Percentiles rank a stretch among this genome's conserved stretches.
Conservation (phyloP, 2,113 vertebrate species). For the Oncorhynchus kisutch region DNA sequence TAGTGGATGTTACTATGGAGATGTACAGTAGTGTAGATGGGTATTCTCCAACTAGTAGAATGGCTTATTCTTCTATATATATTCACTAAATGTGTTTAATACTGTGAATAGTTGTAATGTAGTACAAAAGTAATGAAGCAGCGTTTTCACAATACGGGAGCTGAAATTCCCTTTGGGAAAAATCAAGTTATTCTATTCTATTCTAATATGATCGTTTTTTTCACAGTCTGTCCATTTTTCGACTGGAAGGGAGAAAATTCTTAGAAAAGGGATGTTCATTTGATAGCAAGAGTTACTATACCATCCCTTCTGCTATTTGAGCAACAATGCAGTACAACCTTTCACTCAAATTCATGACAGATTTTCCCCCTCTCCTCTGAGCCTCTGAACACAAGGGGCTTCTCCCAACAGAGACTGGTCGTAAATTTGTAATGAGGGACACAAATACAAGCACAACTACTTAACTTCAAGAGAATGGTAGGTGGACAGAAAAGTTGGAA, state of each 20-base stretch:
- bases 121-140: neutral
- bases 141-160: neutral
- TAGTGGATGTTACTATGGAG: too few relatives aligned
- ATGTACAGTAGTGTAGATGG: too few relatives aligned
- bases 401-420: neutral
- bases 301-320: constrained; percentile 30
- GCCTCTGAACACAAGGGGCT: neutral
- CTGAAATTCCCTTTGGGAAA: too few relatives aligned
- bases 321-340: constrained; percentile 36
- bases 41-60: neutral
- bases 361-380: neutral
- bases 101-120: neutral
- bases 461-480: neutral
- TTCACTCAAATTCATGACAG: constrained; percentile 24
- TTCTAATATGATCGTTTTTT: too few relatives aligned
- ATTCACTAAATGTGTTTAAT: too few relatives aligned
- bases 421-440: neutral
- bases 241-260: too few relatives aligned
- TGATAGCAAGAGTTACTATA: constrained; percentile 37
- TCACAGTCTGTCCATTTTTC: too few relatives aligned
- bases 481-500: neutral
- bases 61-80: constrained; percentile 1
- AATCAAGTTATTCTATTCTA: too few relatives aligned
- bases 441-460: neutral
- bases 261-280: too few relatives aligned